Conservation (phyloP, 2,113 vertebrate genomes). For the Grammomys dolichurus region DNA sequence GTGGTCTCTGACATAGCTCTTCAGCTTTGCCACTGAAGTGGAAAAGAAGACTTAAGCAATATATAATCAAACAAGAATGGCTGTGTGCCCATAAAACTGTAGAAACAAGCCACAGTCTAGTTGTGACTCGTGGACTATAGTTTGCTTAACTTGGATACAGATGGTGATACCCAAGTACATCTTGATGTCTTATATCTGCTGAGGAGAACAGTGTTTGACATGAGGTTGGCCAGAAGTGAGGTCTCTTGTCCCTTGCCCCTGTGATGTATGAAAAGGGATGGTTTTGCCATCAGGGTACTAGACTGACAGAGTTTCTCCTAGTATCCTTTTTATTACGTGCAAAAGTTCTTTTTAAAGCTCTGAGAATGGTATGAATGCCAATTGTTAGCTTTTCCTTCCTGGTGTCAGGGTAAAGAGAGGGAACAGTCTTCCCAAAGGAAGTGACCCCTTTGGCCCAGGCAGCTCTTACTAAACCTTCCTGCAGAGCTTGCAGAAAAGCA, state of each 20-base stretch:
- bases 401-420: slow-evolving; percentile 36
- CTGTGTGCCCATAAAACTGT: neutral
- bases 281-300: neutral
- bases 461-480: slow-evolving; percentile 49
- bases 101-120: neutral
- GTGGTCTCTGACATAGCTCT: neutral
- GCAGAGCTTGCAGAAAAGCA: slow-evolving; percentile 25
- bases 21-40: neutral
- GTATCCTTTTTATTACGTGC: slow-evolving; percentile 31
- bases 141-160: neutral
- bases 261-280: neutral
- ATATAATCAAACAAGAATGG: neutral
- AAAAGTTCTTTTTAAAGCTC: neutral
- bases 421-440: slow-evolving; percentile 55
- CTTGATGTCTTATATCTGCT: neutral
- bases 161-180: neutral
- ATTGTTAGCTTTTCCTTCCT: slow-evolving; percentile 63
- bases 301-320: neutral
- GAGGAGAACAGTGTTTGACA: neutral
- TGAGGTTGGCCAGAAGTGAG: neutral
- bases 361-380: slow-evolving; percentile 31
- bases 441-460: neutral
- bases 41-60: neutral
- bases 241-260: neutral
- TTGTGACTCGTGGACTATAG: neutral